These are phyloP conservation scores for Prietella phreatophila DNA, from an alignment of 2,113 vertebrate genomes.

Conservation along the genomic window DNA sequence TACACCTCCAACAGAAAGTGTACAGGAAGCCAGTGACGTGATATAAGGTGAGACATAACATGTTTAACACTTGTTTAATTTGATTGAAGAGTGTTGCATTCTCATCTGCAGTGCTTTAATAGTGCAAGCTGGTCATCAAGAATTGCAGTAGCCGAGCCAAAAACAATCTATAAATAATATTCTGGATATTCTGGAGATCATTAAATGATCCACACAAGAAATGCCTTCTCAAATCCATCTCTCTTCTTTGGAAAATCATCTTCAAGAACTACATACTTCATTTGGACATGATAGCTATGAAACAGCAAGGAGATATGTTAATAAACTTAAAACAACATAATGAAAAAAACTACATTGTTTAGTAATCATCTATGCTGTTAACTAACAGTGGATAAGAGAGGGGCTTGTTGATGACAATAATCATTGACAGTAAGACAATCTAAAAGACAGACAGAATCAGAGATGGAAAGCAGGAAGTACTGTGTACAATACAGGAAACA, in stretches of 20 bases:
- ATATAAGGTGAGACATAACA: background rate
- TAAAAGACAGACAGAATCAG: background rate
- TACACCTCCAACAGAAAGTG: background rate
- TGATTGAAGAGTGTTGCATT: background rate
- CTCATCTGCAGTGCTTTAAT: background rate
- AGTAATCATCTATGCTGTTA: background rate
- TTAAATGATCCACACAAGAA: background rate
- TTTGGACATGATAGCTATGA: background rate
- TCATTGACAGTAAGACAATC: background rate
- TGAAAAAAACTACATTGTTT: background rate
- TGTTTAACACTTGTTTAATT: background rate
- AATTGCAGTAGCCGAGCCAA: background rate
- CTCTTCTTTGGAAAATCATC: background rate
- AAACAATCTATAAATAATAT: background rate
- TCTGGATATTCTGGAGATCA: background rate
- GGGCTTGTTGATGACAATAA: too few species aligned
- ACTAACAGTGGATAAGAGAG: background rate
- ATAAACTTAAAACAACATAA: background rate
- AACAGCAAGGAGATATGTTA: background rate
- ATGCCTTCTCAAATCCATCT: background rate
- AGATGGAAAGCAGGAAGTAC: background rate
- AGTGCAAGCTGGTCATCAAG: constrained; percentile 3
- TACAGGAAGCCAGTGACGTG: background rate
- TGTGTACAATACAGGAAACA: constrained; percentile 6
- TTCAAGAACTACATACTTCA: background rate